A percentile compares a stretch with the other conserved stretches of the same genome.
phyloP scores from a whole-genome alignment of 2,888 invertebrate species.

The Cantharis lateralis region DNA sequence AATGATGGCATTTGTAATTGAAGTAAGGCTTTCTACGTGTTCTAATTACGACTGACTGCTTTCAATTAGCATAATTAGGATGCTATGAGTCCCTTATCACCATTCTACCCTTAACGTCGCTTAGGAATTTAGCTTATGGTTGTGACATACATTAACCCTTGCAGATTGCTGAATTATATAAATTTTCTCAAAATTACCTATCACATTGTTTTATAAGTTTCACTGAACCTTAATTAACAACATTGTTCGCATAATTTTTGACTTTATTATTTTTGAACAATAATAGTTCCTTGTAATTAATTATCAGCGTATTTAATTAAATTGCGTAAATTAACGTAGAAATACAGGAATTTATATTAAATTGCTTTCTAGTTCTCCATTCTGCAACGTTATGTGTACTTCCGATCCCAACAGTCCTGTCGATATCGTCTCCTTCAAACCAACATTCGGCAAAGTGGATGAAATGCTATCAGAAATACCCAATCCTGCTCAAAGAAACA shows the following conservation, averaged over 20 bases:
- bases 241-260: background rate
- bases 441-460: background rate
- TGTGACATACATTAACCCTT: conserved; percentile 27
- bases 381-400: background rate
- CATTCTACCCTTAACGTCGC: conserved; percentile 26
- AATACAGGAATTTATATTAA: background rate
- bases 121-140: conserved; percentile 23
- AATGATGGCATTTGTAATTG: conserved; percentile 30
- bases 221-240: background rate
- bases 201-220: background rate
- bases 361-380: background rate
- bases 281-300: background rate
- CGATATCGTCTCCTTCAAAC: no score
- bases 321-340: background rate
- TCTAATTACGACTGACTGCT: conserved; percentile 31
- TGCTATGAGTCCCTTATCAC: conserved; percentile 26
- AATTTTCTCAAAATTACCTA: background rate
- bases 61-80: conserved; percentile 33
- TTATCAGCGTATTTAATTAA: background rate
- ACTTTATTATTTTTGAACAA: background rate
- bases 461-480: no score
- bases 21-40: conserved; percentile 29
- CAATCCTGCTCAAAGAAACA: no score
- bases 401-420: background rate
- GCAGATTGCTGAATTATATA: conserved; percentile 1